These are phyloP conservation scores for Pristiophorus japonicus DNA, from an alignment of 2,113 vertebrate genomes.

Conservation along the genomic window DNA sequence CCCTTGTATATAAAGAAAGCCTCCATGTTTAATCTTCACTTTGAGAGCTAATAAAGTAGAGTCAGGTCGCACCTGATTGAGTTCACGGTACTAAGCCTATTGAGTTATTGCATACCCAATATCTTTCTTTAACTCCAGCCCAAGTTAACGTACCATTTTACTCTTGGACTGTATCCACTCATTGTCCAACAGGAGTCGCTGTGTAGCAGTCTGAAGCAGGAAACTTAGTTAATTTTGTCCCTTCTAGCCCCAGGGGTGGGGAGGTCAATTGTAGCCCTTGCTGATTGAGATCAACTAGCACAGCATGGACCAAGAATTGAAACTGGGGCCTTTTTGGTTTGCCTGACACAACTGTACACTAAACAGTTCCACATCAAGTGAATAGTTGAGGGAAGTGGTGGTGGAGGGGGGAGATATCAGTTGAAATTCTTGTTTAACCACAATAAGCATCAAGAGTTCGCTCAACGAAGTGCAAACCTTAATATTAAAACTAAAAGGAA, in stretches of 20 bases:
- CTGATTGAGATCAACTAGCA: neutral
- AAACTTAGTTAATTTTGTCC: neutral
- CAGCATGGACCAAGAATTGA: neutral
- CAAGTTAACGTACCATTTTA: neutral
- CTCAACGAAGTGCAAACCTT: too few relatives aligned
- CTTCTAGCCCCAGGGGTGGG: neutral
- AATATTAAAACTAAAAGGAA: too few relatives aligned
- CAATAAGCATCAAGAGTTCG: neutral
- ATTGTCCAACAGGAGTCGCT: too few relatives aligned
- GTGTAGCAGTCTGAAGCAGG: too few relatives aligned
- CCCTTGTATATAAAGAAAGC: too few relatives aligned
- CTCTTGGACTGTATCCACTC: neutral
- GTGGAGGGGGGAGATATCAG: too few relatives aligned
- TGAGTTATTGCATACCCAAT: too few relatives aligned
- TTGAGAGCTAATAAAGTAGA: too few relatives aligned
- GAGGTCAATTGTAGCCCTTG: neutral
- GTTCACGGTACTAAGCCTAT: too few relatives aligned
- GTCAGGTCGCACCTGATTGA: too few relatives aligned
- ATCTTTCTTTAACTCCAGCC: neutral
- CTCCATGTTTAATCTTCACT: too few relatives aligned
- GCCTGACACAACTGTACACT: neutral
- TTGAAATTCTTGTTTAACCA: neutral
- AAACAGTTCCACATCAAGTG: neutral
- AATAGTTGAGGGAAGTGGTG: neutral
- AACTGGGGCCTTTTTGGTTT: neutral